These are phyloP conservation scores for Sphyrna mokarran DNA, from an alignment of 2,113 vertebrate species.

Conservation along the genomic window DNA sequence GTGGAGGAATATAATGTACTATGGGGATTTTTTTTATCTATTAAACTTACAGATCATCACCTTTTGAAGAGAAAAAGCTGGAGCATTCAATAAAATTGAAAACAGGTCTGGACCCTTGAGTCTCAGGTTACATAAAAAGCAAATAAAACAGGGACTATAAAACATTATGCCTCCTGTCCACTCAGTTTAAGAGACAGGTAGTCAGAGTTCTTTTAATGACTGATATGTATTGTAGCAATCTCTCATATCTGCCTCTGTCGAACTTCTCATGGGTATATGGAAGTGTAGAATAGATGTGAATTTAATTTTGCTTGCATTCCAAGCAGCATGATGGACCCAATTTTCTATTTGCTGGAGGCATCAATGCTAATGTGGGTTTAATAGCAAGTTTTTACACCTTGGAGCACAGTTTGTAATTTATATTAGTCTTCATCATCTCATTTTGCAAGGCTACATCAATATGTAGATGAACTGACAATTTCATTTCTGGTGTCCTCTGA, in stretches of 20 bases:
- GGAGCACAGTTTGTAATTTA: slow-evolving; percentile 16
- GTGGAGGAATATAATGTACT: neutral
- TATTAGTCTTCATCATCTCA: slow-evolving; percentile 19
- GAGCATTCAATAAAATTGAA: slow-evolving; percentile 6
- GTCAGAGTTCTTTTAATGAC: slow-evolving; percentile 2
- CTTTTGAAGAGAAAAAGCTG: neutral
- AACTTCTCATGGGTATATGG: slow-evolving; percentile 27
- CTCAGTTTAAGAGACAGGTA: neutral
- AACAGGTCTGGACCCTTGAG: neutral
- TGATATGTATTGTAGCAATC: neutral
- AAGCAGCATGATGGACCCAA: neutral
- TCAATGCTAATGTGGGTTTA: neutral
- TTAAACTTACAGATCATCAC: neutral
- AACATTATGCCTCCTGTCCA: neutral
- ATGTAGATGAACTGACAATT: slow-evolving; percentile 16
- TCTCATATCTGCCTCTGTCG: neutral
- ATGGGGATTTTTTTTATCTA: neutral
- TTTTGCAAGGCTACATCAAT: neutral
- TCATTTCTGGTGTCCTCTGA: neutral
- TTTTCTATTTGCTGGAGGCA: slow-evolving; percentile 28
- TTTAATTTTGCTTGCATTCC: neutral
- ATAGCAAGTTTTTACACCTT: slow-evolving; percentile 6
- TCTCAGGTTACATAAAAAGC: neutral
- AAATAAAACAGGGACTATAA: neutral
- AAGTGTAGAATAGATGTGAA: neutral